Evolutionary conservation across 2,888 invertebrate genomes (phyloP).

Genomic region (Tachina grossa): DNA sequence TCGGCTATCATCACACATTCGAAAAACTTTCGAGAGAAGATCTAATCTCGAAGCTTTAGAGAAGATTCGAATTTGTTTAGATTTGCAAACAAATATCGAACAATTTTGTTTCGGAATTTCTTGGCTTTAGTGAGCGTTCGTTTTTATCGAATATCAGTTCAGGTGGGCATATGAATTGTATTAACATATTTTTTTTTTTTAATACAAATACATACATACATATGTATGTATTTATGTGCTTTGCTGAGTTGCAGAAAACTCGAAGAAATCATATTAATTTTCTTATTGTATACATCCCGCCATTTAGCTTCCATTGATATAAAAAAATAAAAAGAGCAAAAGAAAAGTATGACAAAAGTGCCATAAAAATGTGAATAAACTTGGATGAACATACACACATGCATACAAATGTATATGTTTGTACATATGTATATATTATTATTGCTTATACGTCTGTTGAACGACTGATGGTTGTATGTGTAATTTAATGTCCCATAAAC

Average conservation of each 20-base stretch:
- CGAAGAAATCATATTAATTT: background rate
- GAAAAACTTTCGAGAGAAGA: too few species aligned
- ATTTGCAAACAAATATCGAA: too few species aligned
- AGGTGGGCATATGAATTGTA: too few species aligned
- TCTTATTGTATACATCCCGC: background rate
- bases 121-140: too few species aligned
- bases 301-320: background rate
- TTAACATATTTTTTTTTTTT: too few species aligned
- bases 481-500: slow-evolving; percentile 48
- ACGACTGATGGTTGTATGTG: slow-evolving; percentile 38
- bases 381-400: background rate
- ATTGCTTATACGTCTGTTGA: slow-evolving; percentile 13
- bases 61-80: too few species aligned
- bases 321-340: background rate
- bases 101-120: too few species aligned
- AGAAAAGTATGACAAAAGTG: slow-evolving; percentile 38
- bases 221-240: background rate
- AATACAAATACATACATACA: too few species aligned
- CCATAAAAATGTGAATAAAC: slow-evolving; percentile 47
- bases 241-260: slow-evolving; percentile 49
- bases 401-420: too few species aligned
- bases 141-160: too few species aligned
- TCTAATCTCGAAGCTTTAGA: too few species aligned
- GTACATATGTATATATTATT: background rate
- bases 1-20: too few species aligned